Conservation (phyloP, 2,113 vertebrate genomes). For the Euleptes europaea region DNA sequence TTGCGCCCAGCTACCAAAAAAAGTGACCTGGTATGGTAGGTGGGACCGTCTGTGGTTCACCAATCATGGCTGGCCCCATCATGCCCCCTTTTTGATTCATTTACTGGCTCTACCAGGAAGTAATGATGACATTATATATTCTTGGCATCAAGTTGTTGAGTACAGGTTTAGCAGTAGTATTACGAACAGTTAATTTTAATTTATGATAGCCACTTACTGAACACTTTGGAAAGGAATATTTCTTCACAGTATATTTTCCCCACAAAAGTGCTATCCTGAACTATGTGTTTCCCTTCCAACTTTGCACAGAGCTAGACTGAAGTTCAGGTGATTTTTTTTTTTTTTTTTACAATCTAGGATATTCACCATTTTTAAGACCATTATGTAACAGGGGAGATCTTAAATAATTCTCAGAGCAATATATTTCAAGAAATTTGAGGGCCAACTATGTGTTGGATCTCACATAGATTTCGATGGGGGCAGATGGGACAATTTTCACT, state of each 20-base stretch:
- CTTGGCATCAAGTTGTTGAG: constrained; percentile 31
- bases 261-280: constrained; percentile 24
- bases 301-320: constrained; percentile 7
- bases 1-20: too few relatives aligned
- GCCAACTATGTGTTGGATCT: background rate
- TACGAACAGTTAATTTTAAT: constrained; percentile 64
- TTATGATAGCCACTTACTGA: constrained; percentile 37
- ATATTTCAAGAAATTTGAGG: background rate
- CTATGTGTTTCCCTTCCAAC: constrained; percentile 23
- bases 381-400: background rate
- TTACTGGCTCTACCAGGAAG: too few relatives aligned
- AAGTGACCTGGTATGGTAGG: too few relatives aligned
- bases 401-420: background rate
- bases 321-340: background rate
- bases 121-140: background rate
- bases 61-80: too few relatives aligned
- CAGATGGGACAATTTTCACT: too few relatives aligned
- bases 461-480: too few relatives aligned
- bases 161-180: constrained; percentile 40
- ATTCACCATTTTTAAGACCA: background rate
- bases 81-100: too few relatives aligned
- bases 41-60: too few relatives aligned
- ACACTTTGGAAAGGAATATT: constrained; percentile 42
- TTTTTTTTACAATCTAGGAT: constrained; percentile 28
- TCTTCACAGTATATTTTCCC: constrained; percentile 26